Conservation (phyloP, 2,888 invertebrate species). For the Parapristionchus giblindavisi region DNA sequence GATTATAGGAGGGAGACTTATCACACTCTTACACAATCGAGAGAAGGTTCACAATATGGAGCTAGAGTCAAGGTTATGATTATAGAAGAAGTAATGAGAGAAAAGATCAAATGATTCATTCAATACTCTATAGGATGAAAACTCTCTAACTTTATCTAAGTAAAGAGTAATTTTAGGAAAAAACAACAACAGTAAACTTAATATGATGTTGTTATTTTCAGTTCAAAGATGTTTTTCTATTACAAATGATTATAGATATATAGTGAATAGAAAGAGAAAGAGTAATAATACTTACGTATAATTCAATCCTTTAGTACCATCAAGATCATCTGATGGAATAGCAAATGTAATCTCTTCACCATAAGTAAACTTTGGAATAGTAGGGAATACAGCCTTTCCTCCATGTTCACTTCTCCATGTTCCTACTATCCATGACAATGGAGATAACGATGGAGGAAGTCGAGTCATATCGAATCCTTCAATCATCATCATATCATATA, state of each 20-base stretch:
- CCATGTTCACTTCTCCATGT: conserved; percentile 69
- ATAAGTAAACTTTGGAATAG: conserved; percentile 69
- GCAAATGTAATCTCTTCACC: conserved; percentile 69
- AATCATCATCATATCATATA: background rate
- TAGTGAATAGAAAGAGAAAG: background rate
- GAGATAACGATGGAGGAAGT: conserved; percentile 59
- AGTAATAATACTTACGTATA: conserved; percentile 63
- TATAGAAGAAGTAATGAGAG: too few relatives aligned
- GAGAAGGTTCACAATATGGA: too few relatives aligned
- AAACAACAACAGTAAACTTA: too few relatives aligned
- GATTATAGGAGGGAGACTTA: too few relatives aligned
- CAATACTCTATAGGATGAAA: too few relatives aligned
- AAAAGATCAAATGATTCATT: too few relatives aligned
- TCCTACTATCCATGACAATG: conserved; percentile 66
- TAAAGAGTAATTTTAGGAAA: too few relatives aligned
- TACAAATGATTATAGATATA: background rate
- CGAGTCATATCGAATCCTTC: conserved; percentile 64
- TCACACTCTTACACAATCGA: too few relatives aligned
- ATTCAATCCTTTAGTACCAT: conserved; percentile 63
- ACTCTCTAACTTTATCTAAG: too few relatives aligned
- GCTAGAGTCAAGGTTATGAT: too few relatives aligned
- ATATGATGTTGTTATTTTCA: too few relatives aligned
- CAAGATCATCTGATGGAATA: conserved; percentile 60
- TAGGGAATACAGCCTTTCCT: conserved; percentile 60
- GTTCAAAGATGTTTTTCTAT: too few relatives aligned